Conservation (phyloP, 2,797 vertebrate genomes). For the Thamnophis elegans region DNA sequence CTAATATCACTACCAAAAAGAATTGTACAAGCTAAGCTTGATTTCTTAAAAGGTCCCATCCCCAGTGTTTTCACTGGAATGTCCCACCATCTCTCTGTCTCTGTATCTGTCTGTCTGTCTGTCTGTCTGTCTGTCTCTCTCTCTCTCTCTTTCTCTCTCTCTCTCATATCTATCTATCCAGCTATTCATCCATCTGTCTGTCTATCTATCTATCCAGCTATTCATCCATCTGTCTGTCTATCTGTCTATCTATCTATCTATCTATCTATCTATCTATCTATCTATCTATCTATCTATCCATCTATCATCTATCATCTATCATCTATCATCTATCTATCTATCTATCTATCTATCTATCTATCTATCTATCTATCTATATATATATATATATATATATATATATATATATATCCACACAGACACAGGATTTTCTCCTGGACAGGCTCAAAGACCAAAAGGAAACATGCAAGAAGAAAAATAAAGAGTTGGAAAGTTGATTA, state of each 20-base stretch:
- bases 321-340: no score
- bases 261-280: no score
- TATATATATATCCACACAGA: neutral
- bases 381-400: neutral
- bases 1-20: neutral
- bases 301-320: no score
- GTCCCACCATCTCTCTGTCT: neutral
- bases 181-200: no score
- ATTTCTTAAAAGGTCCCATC: neutral
- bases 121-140: no score
- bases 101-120: no score
- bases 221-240: fast-evolving
- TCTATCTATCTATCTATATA: neutral
- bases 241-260: no score
- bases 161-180: no score
- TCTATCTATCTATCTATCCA: no score
- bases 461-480: neutral
- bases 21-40: neutral
- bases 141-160: fast-evolving
- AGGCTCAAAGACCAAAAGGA: neutral
- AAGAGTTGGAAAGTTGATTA: neutral
- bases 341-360: no score
- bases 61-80: neutral
- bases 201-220: no score
- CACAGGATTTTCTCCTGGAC: neutral